These are phyloP conservation scores for Adrianichthys oophorus DNA, from an alignment of 2,797 vertebrate genomes.

Conservation along the genomic window DNA sequence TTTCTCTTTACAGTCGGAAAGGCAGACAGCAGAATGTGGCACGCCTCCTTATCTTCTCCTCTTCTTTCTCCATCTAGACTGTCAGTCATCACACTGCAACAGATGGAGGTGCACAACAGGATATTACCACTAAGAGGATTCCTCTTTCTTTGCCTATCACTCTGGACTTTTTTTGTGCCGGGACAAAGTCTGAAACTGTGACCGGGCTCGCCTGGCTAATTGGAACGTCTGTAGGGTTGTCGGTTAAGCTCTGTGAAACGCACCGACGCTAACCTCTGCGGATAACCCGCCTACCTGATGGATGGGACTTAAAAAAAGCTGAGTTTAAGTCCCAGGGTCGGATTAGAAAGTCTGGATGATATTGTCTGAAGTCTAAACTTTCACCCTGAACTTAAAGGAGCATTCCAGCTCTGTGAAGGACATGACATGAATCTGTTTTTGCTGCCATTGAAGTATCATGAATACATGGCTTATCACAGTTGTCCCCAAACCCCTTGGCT, in stretches of 20 bases:
- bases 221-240: constrained; percentile 43
- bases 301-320: constrained; percentile 32
- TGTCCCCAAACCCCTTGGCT: no score
- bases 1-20: neutral
- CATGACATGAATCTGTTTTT: no score
- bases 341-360: constrained; percentile 46
- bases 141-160: constrained; percentile 51
- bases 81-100: constrained; percentile 51
- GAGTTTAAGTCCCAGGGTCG: constrained; percentile 39
- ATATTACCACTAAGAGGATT: constrained; percentile 75
- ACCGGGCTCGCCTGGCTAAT: constrained; percentile 59
- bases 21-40: constrained; percentile 10
- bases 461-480: no score
- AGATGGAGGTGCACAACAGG: constrained; percentile 73
- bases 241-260: constrained; percentile 55
- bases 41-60: constrained; percentile 28
- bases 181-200: constrained; percentile 60
- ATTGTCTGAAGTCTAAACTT: constrained; percentile 44
- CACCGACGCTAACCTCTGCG: constrained; percentile 48
- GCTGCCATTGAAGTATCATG: no score
- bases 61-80: constrained; percentile 32
- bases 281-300: constrained; percentile 35
- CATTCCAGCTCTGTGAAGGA: constrained; percentile 28
- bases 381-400: constrained; percentile 13
- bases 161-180: constrained; percentile 39